Conservation (phyloP, 2,888 invertebrate species). For the Bombylius major region DNA sequence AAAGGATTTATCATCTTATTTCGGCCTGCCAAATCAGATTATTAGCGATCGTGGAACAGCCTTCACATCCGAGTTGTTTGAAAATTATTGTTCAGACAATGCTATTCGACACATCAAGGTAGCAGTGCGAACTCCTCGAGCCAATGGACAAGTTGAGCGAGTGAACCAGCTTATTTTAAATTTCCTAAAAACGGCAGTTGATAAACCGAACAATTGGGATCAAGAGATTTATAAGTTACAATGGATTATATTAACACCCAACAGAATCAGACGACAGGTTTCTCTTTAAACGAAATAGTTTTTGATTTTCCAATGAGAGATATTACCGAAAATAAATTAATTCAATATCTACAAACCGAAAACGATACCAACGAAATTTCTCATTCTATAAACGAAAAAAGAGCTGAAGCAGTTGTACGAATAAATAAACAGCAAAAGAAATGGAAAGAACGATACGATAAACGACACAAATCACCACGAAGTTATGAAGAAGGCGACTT, state of each 20-base stretch:
- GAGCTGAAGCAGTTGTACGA: too few relatives aligned
- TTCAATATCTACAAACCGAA: too few relatives aligned
- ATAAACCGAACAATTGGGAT: neutral
- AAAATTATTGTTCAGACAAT: slow-evolving; percentile 7
- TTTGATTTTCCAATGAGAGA: too few relatives aligned
- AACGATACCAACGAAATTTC: too few relatives aligned
- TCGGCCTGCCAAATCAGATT: slow-evolving; percentile 3
- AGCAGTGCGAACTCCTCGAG: slow-evolving; percentile 9
- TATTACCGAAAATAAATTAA: too few relatives aligned
- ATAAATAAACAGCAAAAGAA: too few relatives aligned
- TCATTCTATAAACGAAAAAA: too few relatives aligned
- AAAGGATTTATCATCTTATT: slow-evolving; percentile 2
- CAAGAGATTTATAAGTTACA: neutral
- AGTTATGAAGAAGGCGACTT: too few relatives aligned
- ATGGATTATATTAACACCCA: neutral
- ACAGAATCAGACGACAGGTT: too few relatives aligned
- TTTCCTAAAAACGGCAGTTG: neutral
- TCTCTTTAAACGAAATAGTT: too few relatives aligned
- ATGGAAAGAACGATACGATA: too few relatives aligned
- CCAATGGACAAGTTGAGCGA: slow-evolving; percentile 12
- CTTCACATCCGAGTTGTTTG: slow-evolving; percentile 12
- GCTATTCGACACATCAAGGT: slow-evolving; percentile 1
- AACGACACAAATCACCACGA: too few relatives aligned
- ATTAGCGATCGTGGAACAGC: slow-evolving; percentile 13
- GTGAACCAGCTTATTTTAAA: neutral